Evolutionary conservation across 2,113 vertebrate genomes (phyloP).

Genomic region (Tympanuchus pallidicinctus): DNA sequence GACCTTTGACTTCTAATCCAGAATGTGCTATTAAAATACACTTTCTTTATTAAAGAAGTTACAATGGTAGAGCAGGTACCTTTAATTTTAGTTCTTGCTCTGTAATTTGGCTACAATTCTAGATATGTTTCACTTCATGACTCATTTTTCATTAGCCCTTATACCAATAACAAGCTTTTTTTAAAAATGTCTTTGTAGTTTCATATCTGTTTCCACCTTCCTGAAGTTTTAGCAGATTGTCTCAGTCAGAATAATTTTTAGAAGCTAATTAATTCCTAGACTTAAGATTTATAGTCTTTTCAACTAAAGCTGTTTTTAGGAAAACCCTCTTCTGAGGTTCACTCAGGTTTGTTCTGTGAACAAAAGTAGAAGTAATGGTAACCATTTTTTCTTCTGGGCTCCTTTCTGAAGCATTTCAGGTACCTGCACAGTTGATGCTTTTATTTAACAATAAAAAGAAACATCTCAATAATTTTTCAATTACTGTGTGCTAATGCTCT

Average conservation of each 20-base stretch:
- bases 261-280: background rate
- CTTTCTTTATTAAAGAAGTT: background rate
- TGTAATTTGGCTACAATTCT: background rate
- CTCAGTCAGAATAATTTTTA: background rate
- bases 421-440: background rate
- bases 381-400: background rate
- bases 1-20: background rate
- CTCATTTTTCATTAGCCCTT: background rate
- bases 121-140: background rate
- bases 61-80: background rate
- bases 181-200: background rate
- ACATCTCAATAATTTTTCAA: background rate
- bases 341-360: background rate
- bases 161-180: background rate
- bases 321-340: background rate
- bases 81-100: background rate
- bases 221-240: background rate
- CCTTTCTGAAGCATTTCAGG: background rate
- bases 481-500: background rate
- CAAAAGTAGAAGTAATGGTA: background rate
- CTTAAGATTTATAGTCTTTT: background rate
- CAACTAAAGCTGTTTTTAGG: background rate
- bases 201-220: background rate
- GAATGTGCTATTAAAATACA: background rate
- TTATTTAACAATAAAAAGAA: background rate